Evolutionary conservation across 2,888 invertebrate species (phyloP).

Genomic region (Epiblema foenella): DNA sequence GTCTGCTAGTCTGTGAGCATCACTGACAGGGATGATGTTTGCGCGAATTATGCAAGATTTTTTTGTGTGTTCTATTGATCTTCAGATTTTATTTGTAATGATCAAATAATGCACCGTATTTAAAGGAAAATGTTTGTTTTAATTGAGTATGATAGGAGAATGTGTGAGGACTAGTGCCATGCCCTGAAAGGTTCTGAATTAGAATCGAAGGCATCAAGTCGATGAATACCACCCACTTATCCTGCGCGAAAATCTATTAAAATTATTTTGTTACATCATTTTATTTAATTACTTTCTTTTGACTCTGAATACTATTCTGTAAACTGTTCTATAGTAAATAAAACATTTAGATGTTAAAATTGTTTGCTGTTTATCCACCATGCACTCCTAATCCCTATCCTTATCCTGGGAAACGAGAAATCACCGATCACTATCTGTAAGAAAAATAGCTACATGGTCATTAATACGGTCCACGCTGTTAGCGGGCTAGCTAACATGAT

Average conservation of each 20-base stretch:
- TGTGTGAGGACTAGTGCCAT: constrained; percentile 84
- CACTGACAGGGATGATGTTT: constrained; percentile 83
- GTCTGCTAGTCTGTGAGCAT: constrained; percentile 83
- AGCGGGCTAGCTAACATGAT: no score
- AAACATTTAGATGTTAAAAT: constrained; percentile 71
- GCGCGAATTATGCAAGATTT: constrained; percentile 83
- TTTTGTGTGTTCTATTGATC: constrained; percentile 63
- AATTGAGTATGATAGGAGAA: constrained; percentile 82
- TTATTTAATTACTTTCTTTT: constrained; percentile 69
- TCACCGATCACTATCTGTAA: no score
- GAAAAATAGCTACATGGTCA: no score
- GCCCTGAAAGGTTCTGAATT: constrained; percentile 84
- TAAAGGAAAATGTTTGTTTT: constrained; percentile 52
- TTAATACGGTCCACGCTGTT: no score
- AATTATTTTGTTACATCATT: constrained; percentile 72
- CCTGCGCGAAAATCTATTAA: constrained; percentile 74
- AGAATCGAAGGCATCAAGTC: constrained; percentile 83
- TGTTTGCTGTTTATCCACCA: constrained; percentile 20
- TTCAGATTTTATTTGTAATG: constrained; percentile 49
- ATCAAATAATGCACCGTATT: constrained; percentile 39
- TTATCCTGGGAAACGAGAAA: no score
- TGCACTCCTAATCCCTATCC: not conserved
- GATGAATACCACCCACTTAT: constrained; percentile 84
- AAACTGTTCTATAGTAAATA: constrained; percentile 80
- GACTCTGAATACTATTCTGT: constrained; percentile 72